Percentiles rank a stretch among this genome's conserved stretches.
Conservation (phyloP, 2,797 vertebrate genomes). For the Danio albolineatus region DNA sequence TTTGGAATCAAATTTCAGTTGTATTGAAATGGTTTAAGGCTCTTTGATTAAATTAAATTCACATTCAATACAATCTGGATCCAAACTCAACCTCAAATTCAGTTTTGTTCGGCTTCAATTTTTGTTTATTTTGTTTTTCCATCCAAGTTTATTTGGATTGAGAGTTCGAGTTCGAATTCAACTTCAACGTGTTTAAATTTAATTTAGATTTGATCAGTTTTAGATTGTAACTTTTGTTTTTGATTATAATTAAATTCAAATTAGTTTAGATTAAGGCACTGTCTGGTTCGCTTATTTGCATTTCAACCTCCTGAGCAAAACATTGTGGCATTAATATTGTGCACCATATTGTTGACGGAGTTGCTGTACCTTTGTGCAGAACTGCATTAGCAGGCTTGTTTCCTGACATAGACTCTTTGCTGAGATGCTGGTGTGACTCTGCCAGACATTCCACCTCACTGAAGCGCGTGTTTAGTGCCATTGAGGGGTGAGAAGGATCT, state of each 20-base stretch:
- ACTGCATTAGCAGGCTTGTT: slow-evolving; percentile 98
- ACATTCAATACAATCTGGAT: too few species aligned
- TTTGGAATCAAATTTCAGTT: not conserved
- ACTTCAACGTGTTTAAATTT: not conserved
- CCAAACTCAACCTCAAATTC: not conserved
- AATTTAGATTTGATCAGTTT: not conserved
- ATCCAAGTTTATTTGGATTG: not conserved
- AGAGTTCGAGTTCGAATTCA: too few species aligned
- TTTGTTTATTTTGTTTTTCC: too few species aligned
- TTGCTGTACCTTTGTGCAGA: slow-evolving; percentile 92
- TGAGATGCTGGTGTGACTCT: slow-evolving; percentile 97
- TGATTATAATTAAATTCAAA: not conserved
- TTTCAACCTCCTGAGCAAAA: not conserved
- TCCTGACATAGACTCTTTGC: slow-evolving; percentile 98
- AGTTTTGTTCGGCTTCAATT: not conserved
- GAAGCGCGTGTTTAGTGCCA: slow-evolving; percentile 98
- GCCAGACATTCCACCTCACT: slow-evolving; percentile 98
- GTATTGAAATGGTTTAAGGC: not conserved
- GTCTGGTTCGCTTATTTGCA: not conserved
- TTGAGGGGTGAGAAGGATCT: slow-evolving; percentile 95
- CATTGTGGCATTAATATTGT: not conserved
- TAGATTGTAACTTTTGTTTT: not conserved
- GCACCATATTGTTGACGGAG: not conserved
- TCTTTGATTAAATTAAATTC: too few species aligned
- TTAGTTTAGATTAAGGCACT: not conserved